Evolutionary conservation across 2,113 vertebrate species (phyloP).

Genomic region (Etheostoma spectabile): DNA sequence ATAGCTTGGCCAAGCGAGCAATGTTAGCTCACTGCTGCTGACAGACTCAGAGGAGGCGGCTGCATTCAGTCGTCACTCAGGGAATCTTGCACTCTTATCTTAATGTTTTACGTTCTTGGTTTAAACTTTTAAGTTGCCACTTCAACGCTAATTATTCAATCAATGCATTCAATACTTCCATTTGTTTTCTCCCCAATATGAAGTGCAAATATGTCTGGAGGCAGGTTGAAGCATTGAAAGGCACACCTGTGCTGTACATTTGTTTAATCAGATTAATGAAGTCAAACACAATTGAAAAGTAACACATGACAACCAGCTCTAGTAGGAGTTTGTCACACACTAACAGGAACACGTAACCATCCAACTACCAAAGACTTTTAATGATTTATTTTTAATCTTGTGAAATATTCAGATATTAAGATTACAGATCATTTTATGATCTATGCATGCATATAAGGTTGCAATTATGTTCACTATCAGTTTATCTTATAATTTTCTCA

Average conservation of each 20-base stretch:
- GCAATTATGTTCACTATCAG: neutral
- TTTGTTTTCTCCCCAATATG: slow-evolving; percentile 2
- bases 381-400: neutral
- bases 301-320: neutral
- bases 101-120: slow-evolving; percentile 8
- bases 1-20: slow-evolving; percentile 38
- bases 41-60: slow-evolving; percentile 49
- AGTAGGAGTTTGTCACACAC: neutral
- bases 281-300: neutral
- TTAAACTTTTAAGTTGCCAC: slow-evolving; percentile 8
- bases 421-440: neutral
- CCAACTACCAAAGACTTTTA: neutral
- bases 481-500: neutral
- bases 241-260: neutral
- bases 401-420: neutral
- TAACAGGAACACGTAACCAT: neutral
- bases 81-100: slow-evolving; percentile 24
- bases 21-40: slow-evolving; percentile 42
- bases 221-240: neutral
- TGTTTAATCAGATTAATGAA: slow-evolving; percentile 21
- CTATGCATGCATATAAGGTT: neutral
- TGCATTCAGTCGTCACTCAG: slow-evolving; percentile 52
- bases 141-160: too few relatives aligned
- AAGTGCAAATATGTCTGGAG: slow-evolving; percentile 4
- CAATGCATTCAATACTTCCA: neutral